A percentile compares a stretch with the other conserved stretches of the same genome.
These are phyloP conservation scores for Otocyon megalotis DNA, from an alignment of 2,113 vertebrate species.

Conservation along the genomic window DNA sequence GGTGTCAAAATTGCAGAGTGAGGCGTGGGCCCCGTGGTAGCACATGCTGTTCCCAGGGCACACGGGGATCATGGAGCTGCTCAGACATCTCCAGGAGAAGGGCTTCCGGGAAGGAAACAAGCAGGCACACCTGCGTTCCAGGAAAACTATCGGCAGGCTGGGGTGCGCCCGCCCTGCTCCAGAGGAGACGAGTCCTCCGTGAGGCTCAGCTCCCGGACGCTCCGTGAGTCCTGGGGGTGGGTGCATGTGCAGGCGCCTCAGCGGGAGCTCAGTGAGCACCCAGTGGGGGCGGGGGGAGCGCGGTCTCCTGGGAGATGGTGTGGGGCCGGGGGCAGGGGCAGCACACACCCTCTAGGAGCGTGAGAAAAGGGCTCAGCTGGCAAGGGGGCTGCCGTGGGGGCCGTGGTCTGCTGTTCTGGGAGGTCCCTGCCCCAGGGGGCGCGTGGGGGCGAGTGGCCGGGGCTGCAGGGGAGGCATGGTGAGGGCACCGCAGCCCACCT, in stretches of 20 bases:
- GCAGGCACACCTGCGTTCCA: fast-evolving
- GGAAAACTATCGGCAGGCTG: neutral
- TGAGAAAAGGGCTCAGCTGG: fast-evolving
- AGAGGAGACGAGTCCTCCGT: neutral
- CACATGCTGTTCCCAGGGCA: neutral
- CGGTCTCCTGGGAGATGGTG: neutral
- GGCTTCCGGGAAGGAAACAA: neutral
- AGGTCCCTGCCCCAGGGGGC: neutral
- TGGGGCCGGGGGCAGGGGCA: neutral
- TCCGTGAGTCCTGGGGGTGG: too few relatives aligned
- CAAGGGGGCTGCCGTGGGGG: fast-evolving
- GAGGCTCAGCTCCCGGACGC: fast-evolving
- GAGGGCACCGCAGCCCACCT: too few relatives aligned
- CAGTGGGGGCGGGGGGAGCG: too few relatives aligned
- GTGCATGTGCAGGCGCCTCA: neutral
- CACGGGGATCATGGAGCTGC: neutral
- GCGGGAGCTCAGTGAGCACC: neutral
- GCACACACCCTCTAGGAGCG: neutral
- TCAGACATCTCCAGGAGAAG: neutral
- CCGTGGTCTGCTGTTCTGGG: neutral
- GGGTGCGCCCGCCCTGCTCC: neutral
- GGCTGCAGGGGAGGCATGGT: neutral
- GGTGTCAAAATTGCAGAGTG: neutral
- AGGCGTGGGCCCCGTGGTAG: too few relatives aligned
- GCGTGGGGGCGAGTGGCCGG: neutral